Percentiles rank a stretch among this genome's conserved stretches.
Conservation (phyloP, 2,113 vertebrate species). For the Ifrita kowaldi region DNA sequence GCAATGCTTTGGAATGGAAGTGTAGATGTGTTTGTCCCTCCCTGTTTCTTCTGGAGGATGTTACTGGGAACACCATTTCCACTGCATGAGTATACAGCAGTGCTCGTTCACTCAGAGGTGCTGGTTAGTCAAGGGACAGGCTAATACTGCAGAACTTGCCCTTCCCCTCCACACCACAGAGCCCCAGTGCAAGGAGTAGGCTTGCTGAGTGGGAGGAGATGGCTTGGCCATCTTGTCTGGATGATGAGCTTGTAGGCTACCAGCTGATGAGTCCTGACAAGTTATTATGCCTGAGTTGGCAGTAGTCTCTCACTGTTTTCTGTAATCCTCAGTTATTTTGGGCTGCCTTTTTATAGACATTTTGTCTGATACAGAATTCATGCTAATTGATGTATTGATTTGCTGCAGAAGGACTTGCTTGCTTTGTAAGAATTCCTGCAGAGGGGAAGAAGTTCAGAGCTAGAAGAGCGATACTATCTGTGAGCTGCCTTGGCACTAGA, state of each 20-base stretch:
- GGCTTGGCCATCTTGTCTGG: neutral
- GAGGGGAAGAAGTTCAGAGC: neutral
- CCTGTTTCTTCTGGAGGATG: neutral
- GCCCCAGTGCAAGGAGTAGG: neutral
- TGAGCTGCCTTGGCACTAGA: neutral
- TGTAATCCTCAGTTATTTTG: neutral
- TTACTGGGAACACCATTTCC: neutral
- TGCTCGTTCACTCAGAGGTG: neutral
- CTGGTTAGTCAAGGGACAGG: neutral
- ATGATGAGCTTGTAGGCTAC: neutral
- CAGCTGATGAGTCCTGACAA: neutral
- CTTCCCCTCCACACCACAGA: neutral
- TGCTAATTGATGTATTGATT: neutral
- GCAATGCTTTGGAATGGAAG: neutral
- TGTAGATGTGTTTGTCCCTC: neutral
- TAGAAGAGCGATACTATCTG: neutral
- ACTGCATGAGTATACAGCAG: neutral
- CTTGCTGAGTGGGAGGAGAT: neutral
- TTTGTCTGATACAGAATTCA: neutral
- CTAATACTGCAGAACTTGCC: neutral
- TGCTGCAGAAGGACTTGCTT: neutral
- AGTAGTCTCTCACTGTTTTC: neutral
- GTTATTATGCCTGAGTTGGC: neutral
- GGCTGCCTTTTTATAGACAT: neutral
- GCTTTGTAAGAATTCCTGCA: neutral